Evolutionary conservation across 2,888 invertebrate species (phyloP), one percentile per base, ranked within the genome.

Genomic region (Aphidoletes aphidimyza): DNA sequence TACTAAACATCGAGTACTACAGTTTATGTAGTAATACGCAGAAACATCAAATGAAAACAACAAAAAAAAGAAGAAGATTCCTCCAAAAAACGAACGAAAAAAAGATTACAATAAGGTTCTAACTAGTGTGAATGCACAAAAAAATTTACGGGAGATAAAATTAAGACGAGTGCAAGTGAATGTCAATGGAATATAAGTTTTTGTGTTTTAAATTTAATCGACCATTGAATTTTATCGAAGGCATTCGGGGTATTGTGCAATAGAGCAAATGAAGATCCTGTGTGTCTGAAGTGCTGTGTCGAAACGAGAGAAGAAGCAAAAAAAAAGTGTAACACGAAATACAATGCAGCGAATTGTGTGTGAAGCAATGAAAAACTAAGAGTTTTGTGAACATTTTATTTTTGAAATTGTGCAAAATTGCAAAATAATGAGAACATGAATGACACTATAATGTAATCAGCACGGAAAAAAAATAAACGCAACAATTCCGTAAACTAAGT

Each of bases 41-140:
- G 81, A 81, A 81, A 81, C 37, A 81, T 81, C 81, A 37, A 81
- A 81, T 37, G 37, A 81, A 81, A 81, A 81, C 81, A 81, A 81
- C 36, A 37, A 36, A 69, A 69, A 36, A 69, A 17, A 49, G 17
- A 49, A 49, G 17, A 49, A n/a, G 17, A 49, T 3, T 34, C 34
- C 34, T n/a, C 54, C 54, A 2, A 47, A 59, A 59, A 69, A 69
- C 30, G 34, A 26, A 59, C 22, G 30, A 59, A 14, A 59, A 14
- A 34, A 69, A 59, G 26, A 30, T 22, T 81, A 81, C 81, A 81
- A 81, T 81, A 81, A 81, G 81, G 81, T 81, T 81, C 81, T 37
- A 81, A 81, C n/a, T 36, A 22, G 81, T n/a, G n/a, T 78, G 78
- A 78, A 78, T 17, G 78, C n/a, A 37, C n/a, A n/a, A n/a, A n/a